A percentile compares a stretch with the other conserved stretches of the same genome.
Evolutionary conservation across 2,888 invertebrate genomes (phyloP).

Genomic region (Hirtodrosophila histrioides): DNA sequence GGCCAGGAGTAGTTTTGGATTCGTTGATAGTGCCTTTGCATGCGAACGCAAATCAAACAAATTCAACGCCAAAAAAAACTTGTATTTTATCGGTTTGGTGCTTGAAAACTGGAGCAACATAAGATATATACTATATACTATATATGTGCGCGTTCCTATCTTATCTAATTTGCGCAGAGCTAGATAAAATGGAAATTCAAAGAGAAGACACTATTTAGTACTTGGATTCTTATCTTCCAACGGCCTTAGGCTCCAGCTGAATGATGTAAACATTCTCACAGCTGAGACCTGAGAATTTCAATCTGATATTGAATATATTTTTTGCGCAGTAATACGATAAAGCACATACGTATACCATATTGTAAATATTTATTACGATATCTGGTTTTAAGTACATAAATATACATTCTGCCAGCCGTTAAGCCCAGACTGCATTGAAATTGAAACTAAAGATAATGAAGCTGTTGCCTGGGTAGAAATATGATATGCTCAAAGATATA

Average conservation of each 20-base stretch:
- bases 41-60: slow-evolving; percentile 35
- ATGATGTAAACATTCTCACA: slow-evolving; percentile 11
- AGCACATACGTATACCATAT: not conserved
- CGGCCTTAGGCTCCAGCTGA: not conserved
- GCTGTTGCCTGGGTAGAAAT: slow-evolving; percentile 7
- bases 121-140: slow-evolving; percentile 2
- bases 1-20: not conserved
- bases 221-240: slow-evolving; percentile 23
- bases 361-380: slow-evolving; percentile 36
- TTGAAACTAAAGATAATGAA: slow-evolving; percentile 15
- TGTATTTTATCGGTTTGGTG: slow-evolving; percentile 13
- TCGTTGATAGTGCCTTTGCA: slow-evolving; percentile 39
- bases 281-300: slow-evolving; percentile 6
- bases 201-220: slow-evolving; percentile 8
- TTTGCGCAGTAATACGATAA: not conserved
- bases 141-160: slow-evolving; percentile 27
- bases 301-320: slow-evolving; percentile 11
- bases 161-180: slow-evolving; percentile 53
- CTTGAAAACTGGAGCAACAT: slow-evolving; percentile 30
- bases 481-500: slow-evolving; percentile 2
- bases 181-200: slow-evolving; percentile 41
- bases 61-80: slow-evolving; percentile 11
- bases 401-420: slow-evolving; percentile 4
- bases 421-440: slow-evolving; percentile 14
- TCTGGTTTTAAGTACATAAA: not conserved